phyloP scores from a whole-genome alignment of 1,140 invertebrate genomes.

The Drosophila ficusphila region DNA sequence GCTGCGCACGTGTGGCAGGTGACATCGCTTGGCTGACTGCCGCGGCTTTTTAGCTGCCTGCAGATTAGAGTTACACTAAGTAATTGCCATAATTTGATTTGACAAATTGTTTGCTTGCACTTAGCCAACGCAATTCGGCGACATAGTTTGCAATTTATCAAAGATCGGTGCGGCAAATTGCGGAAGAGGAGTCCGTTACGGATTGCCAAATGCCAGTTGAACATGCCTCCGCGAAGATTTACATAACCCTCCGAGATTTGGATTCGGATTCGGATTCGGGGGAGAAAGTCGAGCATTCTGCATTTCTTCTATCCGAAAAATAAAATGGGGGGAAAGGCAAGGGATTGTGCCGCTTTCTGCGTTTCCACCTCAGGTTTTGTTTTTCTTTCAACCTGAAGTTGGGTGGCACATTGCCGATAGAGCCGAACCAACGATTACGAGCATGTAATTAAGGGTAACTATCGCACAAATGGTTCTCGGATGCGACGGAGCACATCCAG shows the following conservation, averaged over 20 bases:
- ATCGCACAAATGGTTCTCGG: slow-evolving; percentile 62
- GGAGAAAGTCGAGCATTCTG: slow-evolving; percentile 68
- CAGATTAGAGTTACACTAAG: slow-evolving; percentile 59
- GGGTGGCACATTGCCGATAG: slow-evolving; percentile 18
- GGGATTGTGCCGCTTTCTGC: slow-evolving; percentile 68
- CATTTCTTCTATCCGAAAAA: slow-evolving; percentile 41
- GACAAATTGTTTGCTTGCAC: slow-evolving; percentile 74
- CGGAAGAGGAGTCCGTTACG: slow-evolving; percentile 38
- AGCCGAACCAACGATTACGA: slow-evolving; percentile 35
- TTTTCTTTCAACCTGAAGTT: slow-evolving; percentile 7
- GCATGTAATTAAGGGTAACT: slow-evolving; percentile 63
- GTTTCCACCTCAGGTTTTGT: slow-evolving; percentile 32
- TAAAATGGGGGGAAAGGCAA: slow-evolving; percentile 11
- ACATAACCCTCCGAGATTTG: slow-evolving; percentile 55
- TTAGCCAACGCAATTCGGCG: slow-evolving; percentile 50
- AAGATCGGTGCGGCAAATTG: slow-evolving; percentile 35
- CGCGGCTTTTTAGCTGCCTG: background rate
- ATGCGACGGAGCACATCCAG: slow-evolving; percentile 58
- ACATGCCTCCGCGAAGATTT: slow-evolving; percentile 48
- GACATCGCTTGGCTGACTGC: slow-evolving; percentile 61
- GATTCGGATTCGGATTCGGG: too few species aligned
- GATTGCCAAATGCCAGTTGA: slow-evolving; percentile 57
- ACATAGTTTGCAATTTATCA: slow-evolving; percentile 62
- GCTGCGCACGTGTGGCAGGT: slow-evolving; percentile 50
- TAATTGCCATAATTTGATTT: slow-evolving; percentile 76